Percentiles rank a stretch among this genome's conserved stretches.
These are phyloP conservation scores for Prolemur simus DNA, from an alignment of 2,113 vertebrate species.

Conservation along the genomic window DNA sequence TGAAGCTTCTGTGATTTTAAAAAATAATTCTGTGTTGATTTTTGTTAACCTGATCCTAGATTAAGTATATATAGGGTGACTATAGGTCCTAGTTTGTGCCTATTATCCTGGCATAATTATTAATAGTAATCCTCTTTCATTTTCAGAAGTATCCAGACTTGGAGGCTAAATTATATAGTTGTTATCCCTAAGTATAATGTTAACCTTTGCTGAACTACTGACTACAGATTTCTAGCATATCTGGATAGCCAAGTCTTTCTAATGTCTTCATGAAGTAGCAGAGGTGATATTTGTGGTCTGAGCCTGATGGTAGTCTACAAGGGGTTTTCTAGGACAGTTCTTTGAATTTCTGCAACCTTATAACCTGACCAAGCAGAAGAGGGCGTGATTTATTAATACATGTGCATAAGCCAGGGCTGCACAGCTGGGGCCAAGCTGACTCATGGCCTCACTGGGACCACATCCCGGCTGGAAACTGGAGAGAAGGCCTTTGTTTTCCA, in stretches of 20 bases:
- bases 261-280: neutral
- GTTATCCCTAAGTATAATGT: neutral
- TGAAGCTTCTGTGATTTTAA: neutral
- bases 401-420: neutral
- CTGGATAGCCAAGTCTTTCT: neutral
- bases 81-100: neutral
- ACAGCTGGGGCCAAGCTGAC: neutral
- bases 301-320: neutral
- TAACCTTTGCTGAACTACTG: neutral
- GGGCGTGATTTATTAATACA: neutral
- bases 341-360: neutral
- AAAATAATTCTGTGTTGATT: neutral
- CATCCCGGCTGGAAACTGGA: neutral
- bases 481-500: neutral
- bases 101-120: neutral
- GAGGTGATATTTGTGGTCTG: neutral
- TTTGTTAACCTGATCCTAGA: neutral
- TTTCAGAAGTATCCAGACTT: neutral
- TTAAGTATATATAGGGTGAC: neutral
- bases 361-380: neutral
- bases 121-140: neutral
- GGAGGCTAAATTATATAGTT: neutral
- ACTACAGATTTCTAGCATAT: neutral
- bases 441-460: neutral
- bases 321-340: neutral